phyloP scores from a whole-genome alignment of 2,888 invertebrate species.

The Chrysomela aeneicollis region DNA sequence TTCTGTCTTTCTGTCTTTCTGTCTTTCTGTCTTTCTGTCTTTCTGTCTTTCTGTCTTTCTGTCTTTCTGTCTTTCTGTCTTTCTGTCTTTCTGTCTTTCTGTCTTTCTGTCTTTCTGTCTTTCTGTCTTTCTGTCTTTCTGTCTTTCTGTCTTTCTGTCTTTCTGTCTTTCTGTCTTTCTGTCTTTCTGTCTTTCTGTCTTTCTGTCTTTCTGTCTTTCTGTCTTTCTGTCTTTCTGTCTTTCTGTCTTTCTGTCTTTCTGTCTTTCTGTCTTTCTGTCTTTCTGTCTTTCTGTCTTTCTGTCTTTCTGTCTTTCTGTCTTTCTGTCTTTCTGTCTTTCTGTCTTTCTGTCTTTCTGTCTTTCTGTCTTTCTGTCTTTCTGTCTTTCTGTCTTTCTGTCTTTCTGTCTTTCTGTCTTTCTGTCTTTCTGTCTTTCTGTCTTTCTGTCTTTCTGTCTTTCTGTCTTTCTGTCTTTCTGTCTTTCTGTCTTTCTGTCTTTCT shows the following conservation, averaged over 20 bases:
- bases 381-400: constrained; percentile 28
- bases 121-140: constrained; percentile 31
- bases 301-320: constrained; percentile 25
- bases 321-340: constrained; percentile 24
- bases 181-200: constrained; percentile 33
- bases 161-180: constrained; percentile 34
- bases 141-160: constrained; percentile 33
- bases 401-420: constrained; percentile 25
- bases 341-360: constrained; percentile 26
- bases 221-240: constrained; percentile 30
- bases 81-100: constrained; percentile 22
- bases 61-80: constrained; percentile 22
- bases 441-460: constrained; percentile 32
- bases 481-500: constrained; percentile 30
- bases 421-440: constrained; percentile 31
- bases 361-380: constrained; percentile 29
- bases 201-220: constrained; percentile 33
- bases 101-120: constrained; percentile 26
- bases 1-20: constrained; percentile 23
- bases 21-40: constrained; percentile 25
- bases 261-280: constrained; percentile 22
- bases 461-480: constrained; percentile 32
- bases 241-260: constrained; percentile 22
- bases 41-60: constrained; percentile 25
- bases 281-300: constrained; percentile 24